Evolutionary conservation across 2,113 vertebrate genomes (phyloP).

Genomic region (Gymnarchus niloticus): DNA sequence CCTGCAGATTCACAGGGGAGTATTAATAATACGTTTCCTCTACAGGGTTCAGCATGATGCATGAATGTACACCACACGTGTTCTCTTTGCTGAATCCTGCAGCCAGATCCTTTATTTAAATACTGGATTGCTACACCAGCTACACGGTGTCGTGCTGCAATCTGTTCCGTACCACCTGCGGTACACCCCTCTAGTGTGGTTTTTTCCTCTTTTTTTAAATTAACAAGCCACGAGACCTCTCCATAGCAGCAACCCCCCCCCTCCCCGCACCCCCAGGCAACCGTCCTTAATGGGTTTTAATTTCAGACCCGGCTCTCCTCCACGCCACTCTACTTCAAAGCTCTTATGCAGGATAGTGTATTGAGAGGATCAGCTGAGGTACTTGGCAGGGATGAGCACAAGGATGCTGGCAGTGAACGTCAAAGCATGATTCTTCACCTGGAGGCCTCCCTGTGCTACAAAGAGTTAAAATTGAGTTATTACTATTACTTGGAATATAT

Average conservation of each 20-base stretch:
- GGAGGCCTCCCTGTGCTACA: background rate
- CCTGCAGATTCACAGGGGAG: constrained; percentile 45
- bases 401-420: background rate
- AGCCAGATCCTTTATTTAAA: background rate
- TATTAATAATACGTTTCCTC: constrained; percentile 33
- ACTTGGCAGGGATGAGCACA: background rate
- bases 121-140: background rate
- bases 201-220: too few species aligned
- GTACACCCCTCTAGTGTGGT: background rate
- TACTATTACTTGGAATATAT: too few species aligned
- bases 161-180: too few species aligned
- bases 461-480: too few species aligned
- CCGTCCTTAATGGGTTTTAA: background rate
- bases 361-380: background rate
- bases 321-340: background rate
- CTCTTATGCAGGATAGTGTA: too few species aligned
- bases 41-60: background rate
- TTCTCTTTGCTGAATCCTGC: background rate
- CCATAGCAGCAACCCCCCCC: too few species aligned
- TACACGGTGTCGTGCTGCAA: background rate
- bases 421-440: too few species aligned
- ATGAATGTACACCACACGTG: background rate
- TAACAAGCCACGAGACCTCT: background rate
- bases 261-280: background rate
- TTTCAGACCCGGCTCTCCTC: background rate